Percentiles rank a stretch among this genome's conserved stretches.
These are phyloP conservation scores for Syndactyla subalaris DNA, from an alignment of 2,797 vertebrate species.

Conservation along the genomic window DNA sequence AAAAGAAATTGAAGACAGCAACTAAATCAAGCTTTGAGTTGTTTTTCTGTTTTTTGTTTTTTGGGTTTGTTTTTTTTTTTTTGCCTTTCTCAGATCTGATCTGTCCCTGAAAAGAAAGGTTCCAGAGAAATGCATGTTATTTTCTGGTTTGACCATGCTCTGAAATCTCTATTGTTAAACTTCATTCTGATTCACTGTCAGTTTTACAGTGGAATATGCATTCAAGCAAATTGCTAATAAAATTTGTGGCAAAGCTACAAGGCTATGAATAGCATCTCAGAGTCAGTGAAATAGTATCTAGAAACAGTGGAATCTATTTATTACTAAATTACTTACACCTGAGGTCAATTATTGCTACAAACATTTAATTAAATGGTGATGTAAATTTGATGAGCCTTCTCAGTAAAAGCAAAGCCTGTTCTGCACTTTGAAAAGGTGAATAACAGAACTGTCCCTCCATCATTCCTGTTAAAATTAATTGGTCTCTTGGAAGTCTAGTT, in stretches of 20 bases:
- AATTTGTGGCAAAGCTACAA: conserved; percentile 12
- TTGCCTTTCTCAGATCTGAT: not conserved
- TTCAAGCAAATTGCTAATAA: conserved; percentile 46
- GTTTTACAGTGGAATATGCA: conserved; percentile 18
- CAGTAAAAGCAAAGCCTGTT: conserved; percentile 9
- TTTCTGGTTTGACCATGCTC: not conserved
- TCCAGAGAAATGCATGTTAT: not conserved
- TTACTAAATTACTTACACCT: conserved; percentile 48
- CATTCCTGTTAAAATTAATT: conserved; percentile 39
- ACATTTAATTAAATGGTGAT: conserved; percentile 49
- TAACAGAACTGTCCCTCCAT: not conserved
- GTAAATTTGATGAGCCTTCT: conserved; percentile 53
- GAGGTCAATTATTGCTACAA: conserved; percentile 56
- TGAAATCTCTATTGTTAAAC: not conserved
- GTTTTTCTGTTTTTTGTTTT: not conserved
- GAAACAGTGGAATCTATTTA: conserved; percentile 51
- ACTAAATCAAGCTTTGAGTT: not conserved
- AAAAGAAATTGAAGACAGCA: not conserved
- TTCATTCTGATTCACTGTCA: not conserved
- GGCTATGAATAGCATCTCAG: conserved; percentile 29
- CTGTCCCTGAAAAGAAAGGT: not conserved
- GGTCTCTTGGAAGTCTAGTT: conserved; percentile 1
- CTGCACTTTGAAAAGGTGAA: conserved; percentile 17
- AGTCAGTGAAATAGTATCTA: conserved; percentile 21
- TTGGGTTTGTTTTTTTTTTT: too few relatives aligned